Conservation (phyloP, 2,888 invertebrate species). For the Tryphoninae sp. region DNA sequence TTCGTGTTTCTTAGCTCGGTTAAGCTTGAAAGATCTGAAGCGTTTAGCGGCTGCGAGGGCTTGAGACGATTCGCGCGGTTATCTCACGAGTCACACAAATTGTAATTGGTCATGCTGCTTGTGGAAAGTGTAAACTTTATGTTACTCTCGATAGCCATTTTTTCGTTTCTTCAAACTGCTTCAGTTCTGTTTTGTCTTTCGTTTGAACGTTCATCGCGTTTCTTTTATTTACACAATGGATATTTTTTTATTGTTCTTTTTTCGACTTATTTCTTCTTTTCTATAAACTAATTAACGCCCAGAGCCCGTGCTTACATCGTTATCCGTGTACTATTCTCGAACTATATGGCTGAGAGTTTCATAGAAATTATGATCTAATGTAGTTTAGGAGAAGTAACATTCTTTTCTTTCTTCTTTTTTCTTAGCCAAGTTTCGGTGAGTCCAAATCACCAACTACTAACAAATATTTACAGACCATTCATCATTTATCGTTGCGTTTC, state of each 20-base stretch:
- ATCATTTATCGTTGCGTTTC: conserved; percentile 25
- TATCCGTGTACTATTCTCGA: conserved; percentile 9
- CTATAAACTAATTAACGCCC: conserved; percentile 36
- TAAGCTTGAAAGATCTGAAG: background rate
- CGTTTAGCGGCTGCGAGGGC: background rate
- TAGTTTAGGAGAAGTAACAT: conserved; percentile 10
- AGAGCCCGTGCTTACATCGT: conserved; percentile 28
- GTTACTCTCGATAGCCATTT: conserved; percentile 12
- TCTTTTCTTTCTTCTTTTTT: conserved; percentile 1
- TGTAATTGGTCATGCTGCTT: conserved; percentile 9
- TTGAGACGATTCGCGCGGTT: background rate
- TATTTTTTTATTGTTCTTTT: background rate
- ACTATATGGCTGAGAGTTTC: conserved; percentile 6
- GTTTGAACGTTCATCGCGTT: background rate
- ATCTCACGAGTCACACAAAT: background rate
- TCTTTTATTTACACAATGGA: conserved; percentile 51
- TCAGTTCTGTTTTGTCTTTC: background rate
- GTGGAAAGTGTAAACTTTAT: conserved; percentile 3
- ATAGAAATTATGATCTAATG: conserved; percentile 13
- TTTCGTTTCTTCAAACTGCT: conserved; percentile 29
- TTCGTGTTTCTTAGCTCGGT: conserved; percentile 5
- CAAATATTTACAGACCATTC: conserved; percentile 45
- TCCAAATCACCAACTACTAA: conserved; percentile 22
- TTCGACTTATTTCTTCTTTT: conserved; percentile 6
- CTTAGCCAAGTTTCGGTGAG: conserved; percentile 5